Evolutionary conservation across 1,140 invertebrate genomes (phyloP).

Genomic region (Papilio machaon): DNA sequence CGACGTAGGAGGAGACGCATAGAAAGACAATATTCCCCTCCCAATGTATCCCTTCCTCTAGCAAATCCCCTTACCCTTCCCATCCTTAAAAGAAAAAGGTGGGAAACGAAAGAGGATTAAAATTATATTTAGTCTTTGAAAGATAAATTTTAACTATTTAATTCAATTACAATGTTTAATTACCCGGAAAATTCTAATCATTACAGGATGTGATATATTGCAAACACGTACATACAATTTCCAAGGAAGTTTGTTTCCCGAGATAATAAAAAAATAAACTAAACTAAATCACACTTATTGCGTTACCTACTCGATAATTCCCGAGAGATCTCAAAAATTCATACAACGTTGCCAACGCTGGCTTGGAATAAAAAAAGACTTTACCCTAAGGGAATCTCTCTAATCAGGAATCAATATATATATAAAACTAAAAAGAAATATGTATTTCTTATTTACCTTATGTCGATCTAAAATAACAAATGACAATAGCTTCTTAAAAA

Average conservation of each 20-base stretch:
- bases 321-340: constrained; percentile 49
- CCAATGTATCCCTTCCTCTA: no score
- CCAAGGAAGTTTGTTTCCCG: constrained; percentile 26
- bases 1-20: no score
- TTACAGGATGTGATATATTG: not conserved
- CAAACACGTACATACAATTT: constrained; percentile 5
- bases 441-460: not conserved
- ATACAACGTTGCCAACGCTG: constrained; percentile 41
- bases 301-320: constrained; percentile 44
- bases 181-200: not conserved
- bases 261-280: constrained; percentile 38
- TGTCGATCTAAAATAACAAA: no score
- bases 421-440: not conserved
- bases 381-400: not conserved
- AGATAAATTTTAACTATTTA: no score
- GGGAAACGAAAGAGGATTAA: no score
- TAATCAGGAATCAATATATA: constrained; percentile 19
- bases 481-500: no score
- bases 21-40: no score
- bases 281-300: constrained; percentile 43
- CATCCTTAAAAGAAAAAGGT: no score
- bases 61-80: no score
- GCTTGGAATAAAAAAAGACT: constrained; percentile 42
- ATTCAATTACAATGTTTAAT: not conserved
- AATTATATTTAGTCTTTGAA: no score